These are phyloP conservation scores for Lates calcarifer DNA, from an alignment of 2,113 vertebrate genomes.

Conservation along the genomic window DNA sequence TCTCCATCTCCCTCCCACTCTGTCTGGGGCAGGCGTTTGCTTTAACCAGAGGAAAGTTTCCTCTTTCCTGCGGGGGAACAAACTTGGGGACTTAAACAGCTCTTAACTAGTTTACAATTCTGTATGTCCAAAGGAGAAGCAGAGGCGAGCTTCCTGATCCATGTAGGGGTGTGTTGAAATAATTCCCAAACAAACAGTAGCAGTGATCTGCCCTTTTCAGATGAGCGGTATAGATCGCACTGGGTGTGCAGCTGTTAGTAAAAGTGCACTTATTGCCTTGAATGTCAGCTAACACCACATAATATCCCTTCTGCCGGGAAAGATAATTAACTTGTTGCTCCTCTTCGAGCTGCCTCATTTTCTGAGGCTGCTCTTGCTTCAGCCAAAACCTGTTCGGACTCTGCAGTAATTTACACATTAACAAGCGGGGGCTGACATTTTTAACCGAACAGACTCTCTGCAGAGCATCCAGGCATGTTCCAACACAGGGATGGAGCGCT, in stretches of 20 bases:
- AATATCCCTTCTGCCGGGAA: conserved; percentile 26
- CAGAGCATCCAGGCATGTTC: conserved; percentile 57
- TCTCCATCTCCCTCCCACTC: conserved; percentile 70
- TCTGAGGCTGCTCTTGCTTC: neutral
- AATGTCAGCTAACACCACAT: conserved; percentile 5
- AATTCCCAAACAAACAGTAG: conserved; percentile 17
- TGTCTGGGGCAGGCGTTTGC: conserved; percentile 38
- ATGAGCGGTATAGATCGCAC: neutral
- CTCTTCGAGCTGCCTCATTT: neutral
- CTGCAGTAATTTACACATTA: conserved; percentile 56
- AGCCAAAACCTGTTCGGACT: conserved; percentile 53
- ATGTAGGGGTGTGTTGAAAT: neutral
- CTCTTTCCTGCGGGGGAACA: conserved; percentile 38
- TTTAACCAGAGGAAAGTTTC: conserved; percentile 53
- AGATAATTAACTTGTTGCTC: conserved; percentile 30
- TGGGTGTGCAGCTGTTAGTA: conserved; percentile 3
- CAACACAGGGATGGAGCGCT: conserved; percentile 62
- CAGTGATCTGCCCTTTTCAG: conserved; percentile 1
- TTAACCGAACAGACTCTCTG: conserved; percentile 36
- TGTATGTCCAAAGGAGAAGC: conserved; percentile 12
- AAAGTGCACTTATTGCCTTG: neutral
- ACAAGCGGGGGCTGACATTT: conserved; percentile 23
- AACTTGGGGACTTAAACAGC: neutral
- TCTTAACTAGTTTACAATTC: conserved; percentile 14
- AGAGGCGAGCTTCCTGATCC: conserved; percentile 18